Evolutionary conservation across 2,888 invertebrate species (phyloP).

Genomic region (Cosmia pyralina): DNA sequence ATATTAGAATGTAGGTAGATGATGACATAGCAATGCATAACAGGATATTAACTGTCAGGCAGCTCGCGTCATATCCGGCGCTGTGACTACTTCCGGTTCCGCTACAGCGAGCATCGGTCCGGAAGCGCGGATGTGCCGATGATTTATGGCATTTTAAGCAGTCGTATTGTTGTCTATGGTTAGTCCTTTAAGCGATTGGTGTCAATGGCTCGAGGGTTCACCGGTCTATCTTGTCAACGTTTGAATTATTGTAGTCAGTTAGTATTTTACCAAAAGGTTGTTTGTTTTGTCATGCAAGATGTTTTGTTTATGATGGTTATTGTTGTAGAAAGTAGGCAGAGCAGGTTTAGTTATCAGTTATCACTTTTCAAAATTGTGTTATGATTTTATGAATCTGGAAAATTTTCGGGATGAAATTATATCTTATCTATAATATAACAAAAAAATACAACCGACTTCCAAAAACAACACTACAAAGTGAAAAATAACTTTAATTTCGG

Average conservation of each 20-base stretch:
- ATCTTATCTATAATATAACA: too few relatives aligned
- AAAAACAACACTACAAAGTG: too few relatives aligned
- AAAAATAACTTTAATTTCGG: too few relatives aligned
- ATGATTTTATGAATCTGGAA: not conserved
- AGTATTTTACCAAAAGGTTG: not conserved
- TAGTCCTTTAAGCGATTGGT: conserved; percentile 38
- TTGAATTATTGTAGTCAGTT: conserved; percentile 16
- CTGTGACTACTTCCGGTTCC: conserved; percentile 82
- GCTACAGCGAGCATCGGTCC: conserved; percentile 63
- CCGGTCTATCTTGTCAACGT: not conserved
- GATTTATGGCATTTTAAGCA: conserved; percentile 68
- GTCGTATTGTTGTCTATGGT: conserved; percentile 61
- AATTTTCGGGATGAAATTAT: too few relatives aligned
- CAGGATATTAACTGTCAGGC: conserved; percentile 82
- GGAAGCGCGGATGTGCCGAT: conserved; percentile 65
- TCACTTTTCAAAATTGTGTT: not conserved
- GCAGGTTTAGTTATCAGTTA: not conserved
- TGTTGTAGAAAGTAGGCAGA: not conserved
- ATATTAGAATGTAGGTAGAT: conserved; percentile 6
- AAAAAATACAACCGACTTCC: too few relatives aligned
- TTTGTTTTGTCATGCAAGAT: not conserved
- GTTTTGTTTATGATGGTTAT: not conserved
- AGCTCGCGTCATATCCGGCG: conserved; percentile 82
- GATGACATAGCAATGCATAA: conserved; percentile 67
- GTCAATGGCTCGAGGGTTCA: conserved; percentile 42